phyloP scores from a whole-genome alignment of 1,140 invertebrate genomes.

The Ceratitis capitata region DNA sequence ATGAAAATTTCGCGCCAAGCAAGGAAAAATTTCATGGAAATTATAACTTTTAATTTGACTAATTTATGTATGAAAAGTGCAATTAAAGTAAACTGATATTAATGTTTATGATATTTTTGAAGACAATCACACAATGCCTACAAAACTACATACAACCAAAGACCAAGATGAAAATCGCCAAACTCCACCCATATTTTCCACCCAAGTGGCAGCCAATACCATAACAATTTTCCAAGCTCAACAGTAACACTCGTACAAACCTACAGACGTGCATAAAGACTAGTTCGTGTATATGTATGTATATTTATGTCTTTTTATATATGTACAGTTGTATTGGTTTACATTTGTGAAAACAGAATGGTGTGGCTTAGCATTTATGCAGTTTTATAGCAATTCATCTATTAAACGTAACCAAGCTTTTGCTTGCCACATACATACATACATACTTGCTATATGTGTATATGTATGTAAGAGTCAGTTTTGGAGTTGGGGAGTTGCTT shows the following conservation, averaged over 20 bases:
- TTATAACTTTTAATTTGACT: no score
- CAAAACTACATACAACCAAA: background rate
- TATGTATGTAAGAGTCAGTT: no score
- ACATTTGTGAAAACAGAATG: background rate
- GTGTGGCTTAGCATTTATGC: slow-evolving; percentile 12
- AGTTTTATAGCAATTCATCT: background rate
- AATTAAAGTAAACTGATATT: no score
- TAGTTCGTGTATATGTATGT: background rate
- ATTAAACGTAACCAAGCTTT: background rate
- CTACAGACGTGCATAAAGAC: no score
- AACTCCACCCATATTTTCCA: slow-evolving; percentile 20
- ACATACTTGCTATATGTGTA: no score
- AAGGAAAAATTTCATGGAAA: no score
- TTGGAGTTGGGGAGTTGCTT: slow-evolving; percentile 31
- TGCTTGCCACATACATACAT: background rate
- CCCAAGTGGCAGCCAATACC: slow-evolving; percentile 8
- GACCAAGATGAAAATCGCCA: background rate
- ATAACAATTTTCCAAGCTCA: slow-evolving; percentile 7
- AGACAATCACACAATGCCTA: background rate
- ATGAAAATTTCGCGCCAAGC: no score
- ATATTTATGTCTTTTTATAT: no score
- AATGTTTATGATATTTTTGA: background rate
- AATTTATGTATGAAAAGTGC: no score
- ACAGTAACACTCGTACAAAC: background rate
- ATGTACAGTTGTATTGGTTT: no score